Conservation (phyloP, 2,888 invertebrate species). For the Idaea aversata region DNA sequence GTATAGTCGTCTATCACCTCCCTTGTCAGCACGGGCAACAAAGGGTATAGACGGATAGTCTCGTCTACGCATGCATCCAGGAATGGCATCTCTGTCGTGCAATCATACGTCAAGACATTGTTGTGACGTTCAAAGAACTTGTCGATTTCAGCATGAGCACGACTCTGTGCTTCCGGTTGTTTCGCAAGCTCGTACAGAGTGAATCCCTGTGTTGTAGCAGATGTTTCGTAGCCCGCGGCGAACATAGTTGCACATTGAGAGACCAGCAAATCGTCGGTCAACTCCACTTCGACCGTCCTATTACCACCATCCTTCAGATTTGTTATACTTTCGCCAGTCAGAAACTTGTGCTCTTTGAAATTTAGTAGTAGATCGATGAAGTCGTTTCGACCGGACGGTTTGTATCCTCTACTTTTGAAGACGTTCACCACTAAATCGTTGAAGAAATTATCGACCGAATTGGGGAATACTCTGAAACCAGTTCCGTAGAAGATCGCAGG, state of each 20-base stretch:
- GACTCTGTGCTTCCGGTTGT: constrained; percentile 34
- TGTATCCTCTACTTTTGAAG: constrained; percentile 38
- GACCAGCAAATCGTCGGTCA: constrained; percentile 61
- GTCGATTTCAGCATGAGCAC: constrained; percentile 45
- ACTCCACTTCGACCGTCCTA: constrained; percentile 37
- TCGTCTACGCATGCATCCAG: constrained; percentile 52
- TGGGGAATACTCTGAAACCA: constrained; percentile 37
- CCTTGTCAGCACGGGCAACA: constrained; percentile 42
- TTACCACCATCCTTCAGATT: constrained; percentile 36
- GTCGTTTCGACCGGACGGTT: constrained; percentile 43
- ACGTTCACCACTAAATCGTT: constrained; percentile 36
- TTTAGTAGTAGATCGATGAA: constrained; percentile 49
- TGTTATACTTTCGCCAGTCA: constrained; percentile 42
- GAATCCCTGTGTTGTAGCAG: constrained; percentile 40
- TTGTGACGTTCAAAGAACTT: constrained; percentile 37
- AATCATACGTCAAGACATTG: constrained; percentile 41
- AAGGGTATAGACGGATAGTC: constrained; percentile 50
- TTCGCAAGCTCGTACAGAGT: constrained; percentile 51
- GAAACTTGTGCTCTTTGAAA: constrained; percentile 39
- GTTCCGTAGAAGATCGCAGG: constrained; percentile 48
- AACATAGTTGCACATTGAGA: constrained; percentile 76
- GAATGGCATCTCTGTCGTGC: constrained; percentile 47
- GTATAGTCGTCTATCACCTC: constrained; percentile 49
- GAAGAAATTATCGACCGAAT: constrained; percentile 40
- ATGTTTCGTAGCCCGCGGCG: constrained; percentile 52